Conservation (phyloP, 2,113 vertebrate species). For the Caranx melampygus region DNA sequence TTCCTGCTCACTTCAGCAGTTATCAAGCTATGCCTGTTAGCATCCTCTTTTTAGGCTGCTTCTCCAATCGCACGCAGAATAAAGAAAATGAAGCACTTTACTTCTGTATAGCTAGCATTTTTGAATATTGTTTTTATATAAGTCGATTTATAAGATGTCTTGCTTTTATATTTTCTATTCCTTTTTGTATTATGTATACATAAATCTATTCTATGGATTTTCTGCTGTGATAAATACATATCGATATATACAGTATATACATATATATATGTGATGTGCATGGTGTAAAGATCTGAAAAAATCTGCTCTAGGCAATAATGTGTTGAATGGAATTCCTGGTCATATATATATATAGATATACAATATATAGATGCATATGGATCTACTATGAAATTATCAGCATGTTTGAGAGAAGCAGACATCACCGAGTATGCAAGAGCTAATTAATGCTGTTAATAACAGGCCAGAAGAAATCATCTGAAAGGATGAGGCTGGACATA, state of each 20-base stretch:
- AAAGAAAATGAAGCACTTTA: slow-evolving; percentile 82
- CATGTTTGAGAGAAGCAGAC: slow-evolving; percentile 63
- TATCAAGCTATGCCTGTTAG: slow-evolving; percentile 62
- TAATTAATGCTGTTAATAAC: slow-evolving; percentile 35
- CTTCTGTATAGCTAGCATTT: slow-evolving; percentile 76
- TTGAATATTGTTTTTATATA: slow-evolving; percentile 74
- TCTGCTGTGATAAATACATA: slow-evolving; percentile 69
- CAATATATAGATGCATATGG: slow-evolving; percentile 62
- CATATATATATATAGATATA: slow-evolving; percentile 60
- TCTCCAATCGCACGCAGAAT: slow-evolving; percentile 67
- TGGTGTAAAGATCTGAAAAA: slow-evolving; percentile 83
- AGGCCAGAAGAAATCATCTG: slow-evolving; percentile 7
- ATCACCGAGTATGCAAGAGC: slow-evolving; percentile 36
- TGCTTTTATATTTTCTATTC: slow-evolving; percentile 81
- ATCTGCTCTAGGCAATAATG: slow-evolving; percentile 79
- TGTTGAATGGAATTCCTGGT: slow-evolving; percentile 78
- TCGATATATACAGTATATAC: slow-evolving; percentile 41
- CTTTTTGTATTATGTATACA: slow-evolving; percentile 80
- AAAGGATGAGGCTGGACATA: slow-evolving; percentile 9
- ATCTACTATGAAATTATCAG: slow-evolving; percentile 62
- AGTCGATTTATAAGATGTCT: slow-evolving; percentile 76
- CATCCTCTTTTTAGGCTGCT: slow-evolving; percentile 71
- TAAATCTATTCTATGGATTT: slow-evolving; percentile 73
- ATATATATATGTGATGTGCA: slow-evolving; percentile 75
- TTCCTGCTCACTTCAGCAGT: slow-evolving; percentile 44